These are phyloP conservation scores for Pollenia angustigena DNA, from an alignment of 2,888 invertebrate genomes.

Conservation along the genomic window DNA sequence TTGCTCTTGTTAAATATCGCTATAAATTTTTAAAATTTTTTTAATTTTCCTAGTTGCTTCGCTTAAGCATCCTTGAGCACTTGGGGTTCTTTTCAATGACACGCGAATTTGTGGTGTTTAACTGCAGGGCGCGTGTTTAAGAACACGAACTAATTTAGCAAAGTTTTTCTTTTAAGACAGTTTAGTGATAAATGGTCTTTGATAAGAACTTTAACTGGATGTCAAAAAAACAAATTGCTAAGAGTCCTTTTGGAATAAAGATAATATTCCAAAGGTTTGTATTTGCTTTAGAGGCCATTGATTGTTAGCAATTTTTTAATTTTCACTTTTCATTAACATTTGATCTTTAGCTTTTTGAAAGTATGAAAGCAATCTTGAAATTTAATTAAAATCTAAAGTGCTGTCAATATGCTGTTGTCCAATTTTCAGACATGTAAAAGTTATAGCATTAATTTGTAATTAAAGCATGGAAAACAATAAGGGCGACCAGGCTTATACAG, in stretches of 20 bases:
- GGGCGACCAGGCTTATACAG: too few species aligned
- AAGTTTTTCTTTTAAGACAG: constrained; percentile 2
- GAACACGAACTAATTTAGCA: constrained; percentile 43
- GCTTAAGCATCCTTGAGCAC: constrained; percentile 4
- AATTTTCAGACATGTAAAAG: too few species aligned
- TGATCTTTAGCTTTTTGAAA: too few species aligned
- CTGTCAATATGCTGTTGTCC: too few species aligned
- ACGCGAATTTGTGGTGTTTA: constrained; percentile 28
- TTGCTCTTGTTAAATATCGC: constrained; percentile 56
- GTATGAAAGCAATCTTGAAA: too few species aligned
- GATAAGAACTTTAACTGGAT: constrained; percentile 32
- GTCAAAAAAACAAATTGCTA: background rate
- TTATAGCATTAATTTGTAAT: too few species aligned
- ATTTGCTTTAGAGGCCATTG: too few species aligned
- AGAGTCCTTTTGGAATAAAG: background rate
- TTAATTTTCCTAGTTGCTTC: constrained; percentile 74
- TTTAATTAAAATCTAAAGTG: too few species aligned
- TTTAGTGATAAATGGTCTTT: constrained; percentile 18
- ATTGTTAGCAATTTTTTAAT: background rate
- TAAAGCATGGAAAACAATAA: too few species aligned
- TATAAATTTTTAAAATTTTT: constrained; percentile 75
- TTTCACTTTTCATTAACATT: background rate
- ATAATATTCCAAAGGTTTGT: background rate
- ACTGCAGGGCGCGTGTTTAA: constrained; percentile 32
- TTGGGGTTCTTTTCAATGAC: constrained; percentile 21